A percentile compares a stretch with the other conserved stretches of the same genome.
These are phyloP conservation scores for Sialis fuliginosa DNA, from an alignment of 2,888 invertebrate species.

Conservation along the genomic window DNA sequence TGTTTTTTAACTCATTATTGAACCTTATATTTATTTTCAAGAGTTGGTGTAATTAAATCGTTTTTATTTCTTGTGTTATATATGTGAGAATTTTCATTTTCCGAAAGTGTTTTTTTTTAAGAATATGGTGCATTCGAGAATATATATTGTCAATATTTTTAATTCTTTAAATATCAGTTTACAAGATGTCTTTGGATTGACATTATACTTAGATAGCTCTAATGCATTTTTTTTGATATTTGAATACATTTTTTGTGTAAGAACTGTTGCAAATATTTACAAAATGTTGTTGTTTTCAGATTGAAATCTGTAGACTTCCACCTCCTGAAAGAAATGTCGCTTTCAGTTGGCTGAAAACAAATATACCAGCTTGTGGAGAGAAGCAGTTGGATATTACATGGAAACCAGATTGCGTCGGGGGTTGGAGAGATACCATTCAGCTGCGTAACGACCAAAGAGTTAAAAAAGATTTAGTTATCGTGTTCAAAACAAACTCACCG, in stretches of 20 bases:
- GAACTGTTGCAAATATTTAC: not conserved
- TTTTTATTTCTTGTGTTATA: too few species aligned
- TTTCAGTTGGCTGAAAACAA: conserved; percentile 34
- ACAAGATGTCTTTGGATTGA: too few species aligned
- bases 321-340: conserved; percentile 35
- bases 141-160: too few species aligned
- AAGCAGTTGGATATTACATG: conserved; percentile 39
- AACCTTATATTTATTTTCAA: too few species aligned
- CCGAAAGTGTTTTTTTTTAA: too few species aligned
- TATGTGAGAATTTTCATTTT: too few species aligned
- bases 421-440: conserved; percentile 42
- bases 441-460: conserved; percentile 40
- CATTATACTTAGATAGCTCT: not conserved
- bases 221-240: not conserved
- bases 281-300: conserved; percentile 20
- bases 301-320: conserved; percentile 31
- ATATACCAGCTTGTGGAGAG: conserved; percentile 34
- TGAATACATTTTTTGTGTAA: not conserved
- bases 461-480: conserved; percentile 45
- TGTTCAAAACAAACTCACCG: conserved; percentile 34
- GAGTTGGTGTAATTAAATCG: too few species aligned
- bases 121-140: too few species aligned
- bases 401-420: conserved; percentile 39
- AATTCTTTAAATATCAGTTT: too few species aligned
- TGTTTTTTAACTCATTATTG: too few species aligned